Base-by-base conservation (phyloP, 2,888 invertebrate genomes). In the Cyaniris semiargus region DNA sequence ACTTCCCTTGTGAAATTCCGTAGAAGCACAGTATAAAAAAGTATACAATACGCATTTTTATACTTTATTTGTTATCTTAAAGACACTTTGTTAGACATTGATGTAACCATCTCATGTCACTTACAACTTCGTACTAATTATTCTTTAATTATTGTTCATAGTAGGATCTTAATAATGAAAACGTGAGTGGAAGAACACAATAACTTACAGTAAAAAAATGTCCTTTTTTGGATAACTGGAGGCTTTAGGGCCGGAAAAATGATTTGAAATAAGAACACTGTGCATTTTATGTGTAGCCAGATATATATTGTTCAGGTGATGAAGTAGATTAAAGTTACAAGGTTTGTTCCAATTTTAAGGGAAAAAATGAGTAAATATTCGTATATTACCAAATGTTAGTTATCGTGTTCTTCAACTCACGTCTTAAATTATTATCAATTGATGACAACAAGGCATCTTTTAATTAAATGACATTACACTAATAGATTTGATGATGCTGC, bases 391-490 rank as follows among this genome's bases (percentile, higher is more conserved):
- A 27, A 27, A 27, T 27, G 27, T 27, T 27, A 27, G 27, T 27
- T 27, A 27, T 27, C 27, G 27, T 27, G 27, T 27, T 27, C 27
- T 27, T 27, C 27, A 27, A 27, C 27, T 27, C 27, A 27, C 27
- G 27, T 75, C 44, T 18, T 56, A 53, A 53, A 53, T 56, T 31
- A 27, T 31, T 58, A 34, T n/a, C 48, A 13, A 27, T n/a, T 48
- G 56, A 75, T 38, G 44, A 72, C 72, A 44, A n/a, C 6, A 72
- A 13, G 38, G 72, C 21, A n/a, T 38, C 21, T 72, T 60, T 23
- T 60, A 88, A 89, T 89, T 86, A 83, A 80, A 76, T 82, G 84
- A 84, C 82, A 72, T 72, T 72, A 44, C 78, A 81, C 80, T 84
- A 86, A 84, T 85, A 83, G 85, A 84, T 85, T 85, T 80, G 83